phyloP scores from a whole-genome alignment of 2,113 vertebrate species.

The Chloebia gouldiae region DNA sequence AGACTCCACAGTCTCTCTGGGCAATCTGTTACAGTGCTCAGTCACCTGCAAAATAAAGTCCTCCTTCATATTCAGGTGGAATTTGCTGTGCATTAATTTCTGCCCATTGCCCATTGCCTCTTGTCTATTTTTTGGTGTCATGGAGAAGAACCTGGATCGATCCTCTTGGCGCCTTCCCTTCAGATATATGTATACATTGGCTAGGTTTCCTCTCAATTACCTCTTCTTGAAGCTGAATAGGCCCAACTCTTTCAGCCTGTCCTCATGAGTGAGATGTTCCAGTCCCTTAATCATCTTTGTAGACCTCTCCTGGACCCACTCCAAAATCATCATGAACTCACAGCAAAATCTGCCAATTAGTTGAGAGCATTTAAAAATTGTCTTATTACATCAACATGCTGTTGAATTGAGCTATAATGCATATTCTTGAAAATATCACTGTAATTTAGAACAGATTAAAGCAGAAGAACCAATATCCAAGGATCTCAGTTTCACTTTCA shows the following conservation, averaged over 20 bases:
- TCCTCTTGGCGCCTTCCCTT: not conserved
- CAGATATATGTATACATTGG: not conserved
- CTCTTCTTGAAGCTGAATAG: not conserved
- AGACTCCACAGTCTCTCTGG: not conserved
- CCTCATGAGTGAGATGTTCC: rapidly evolving
- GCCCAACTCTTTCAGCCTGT: not conserved
- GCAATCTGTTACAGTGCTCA: not conserved
- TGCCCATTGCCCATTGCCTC: too few relatives aligned
- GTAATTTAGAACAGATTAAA: not conserved
- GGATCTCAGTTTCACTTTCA: not conserved
- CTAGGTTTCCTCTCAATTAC: not conserved
- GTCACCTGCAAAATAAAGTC: not conserved
- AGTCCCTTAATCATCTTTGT: not conserved
- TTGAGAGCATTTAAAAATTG: not conserved
- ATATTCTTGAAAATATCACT: not conserved
- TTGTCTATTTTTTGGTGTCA: not conserved
- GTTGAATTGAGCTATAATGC: not conserved
- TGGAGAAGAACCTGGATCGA: not conserved
- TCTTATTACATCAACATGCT: not conserved
- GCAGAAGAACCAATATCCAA: not conserved
- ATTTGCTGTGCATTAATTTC: not conserved
- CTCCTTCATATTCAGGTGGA: not conserved
- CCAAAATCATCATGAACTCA: not conserved
- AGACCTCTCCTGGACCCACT: not conserved
- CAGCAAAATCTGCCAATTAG: not conserved